These are phyloP conservation scores for Percopsis transmontana DNA, from an alignment of 2,113 vertebrate species.

Conservation along the genomic window DNA sequence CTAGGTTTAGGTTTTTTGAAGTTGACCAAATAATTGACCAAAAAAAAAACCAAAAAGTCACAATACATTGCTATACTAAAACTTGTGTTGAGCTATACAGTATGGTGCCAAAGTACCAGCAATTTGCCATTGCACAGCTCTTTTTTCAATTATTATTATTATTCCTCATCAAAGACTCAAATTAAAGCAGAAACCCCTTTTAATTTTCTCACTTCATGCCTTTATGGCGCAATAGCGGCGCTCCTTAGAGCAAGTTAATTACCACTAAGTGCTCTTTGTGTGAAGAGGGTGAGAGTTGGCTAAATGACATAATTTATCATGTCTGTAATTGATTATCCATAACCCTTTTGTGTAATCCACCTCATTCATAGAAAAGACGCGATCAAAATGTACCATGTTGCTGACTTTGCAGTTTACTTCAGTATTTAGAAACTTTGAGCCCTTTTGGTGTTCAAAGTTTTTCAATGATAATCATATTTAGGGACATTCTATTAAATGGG, in stretches of 20 bases:
- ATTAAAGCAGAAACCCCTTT: background rate
- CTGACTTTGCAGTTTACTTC: background rate
- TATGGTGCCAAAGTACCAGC: no score
- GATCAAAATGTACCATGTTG: conserved; percentile 2
- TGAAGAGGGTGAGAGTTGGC: background rate
- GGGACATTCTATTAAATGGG: conserved; percentile 45
- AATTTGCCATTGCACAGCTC: background rate
- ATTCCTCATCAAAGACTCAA: background rate
- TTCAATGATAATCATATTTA: conserved; percentile 42
- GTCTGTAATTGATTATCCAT: background rate
- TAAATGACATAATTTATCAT: background rate
- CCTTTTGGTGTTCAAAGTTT: conserved; percentile 17
- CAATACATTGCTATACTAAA: no score
- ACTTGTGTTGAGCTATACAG: no score
- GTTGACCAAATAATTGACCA: no score
- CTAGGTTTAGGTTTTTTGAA: no score
- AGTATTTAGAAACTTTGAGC: background rate
- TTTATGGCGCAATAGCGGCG: conserved; percentile 13
- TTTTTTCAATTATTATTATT: background rate
- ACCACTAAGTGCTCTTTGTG: background rate
- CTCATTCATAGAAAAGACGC: background rate
- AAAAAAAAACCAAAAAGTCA: no score
- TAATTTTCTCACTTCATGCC: background rate
- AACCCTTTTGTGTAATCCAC: no score
- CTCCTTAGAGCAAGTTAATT: background rate